Percentiles rank a stretch among this genome's conserved stretches.
Conservation (phyloP, 2,888 invertebrate species). For the Augiades crinisus region DNA sequence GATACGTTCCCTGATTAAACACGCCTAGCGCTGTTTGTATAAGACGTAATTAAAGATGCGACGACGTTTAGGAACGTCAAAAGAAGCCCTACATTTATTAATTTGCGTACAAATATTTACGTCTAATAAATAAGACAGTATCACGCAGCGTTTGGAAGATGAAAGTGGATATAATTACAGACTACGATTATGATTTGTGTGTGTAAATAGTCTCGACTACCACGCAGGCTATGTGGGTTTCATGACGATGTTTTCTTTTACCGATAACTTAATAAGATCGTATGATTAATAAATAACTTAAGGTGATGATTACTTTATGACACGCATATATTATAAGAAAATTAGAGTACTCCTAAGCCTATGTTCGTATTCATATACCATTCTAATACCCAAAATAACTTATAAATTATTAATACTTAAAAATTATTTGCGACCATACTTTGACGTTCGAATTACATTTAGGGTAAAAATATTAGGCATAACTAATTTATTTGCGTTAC, state of each 20-base stretch:
- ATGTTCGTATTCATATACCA: too few species aligned
- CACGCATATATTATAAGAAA: too few species aligned
- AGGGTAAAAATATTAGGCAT: constrained; percentile 74
- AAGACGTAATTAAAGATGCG: constrained; percentile 72
- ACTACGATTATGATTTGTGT: constrained; percentile 4
- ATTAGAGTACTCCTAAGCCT: too few species aligned
- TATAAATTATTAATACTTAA: too few species aligned
- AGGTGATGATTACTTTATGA: too few species aligned
- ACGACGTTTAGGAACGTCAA: constrained; percentile 57
- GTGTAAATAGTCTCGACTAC: not conserved
- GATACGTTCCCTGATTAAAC: constrained; percentile 70
- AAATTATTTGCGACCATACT: too few species aligned
- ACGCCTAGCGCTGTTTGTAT: constrained; percentile 61
- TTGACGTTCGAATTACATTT: constrained; percentile 66
- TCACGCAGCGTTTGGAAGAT: constrained; percentile 41
- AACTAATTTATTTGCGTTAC: constrained; percentile 73
- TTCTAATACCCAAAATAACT: too few species aligned
- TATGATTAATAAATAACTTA: too few species aligned
- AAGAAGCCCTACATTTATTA: constrained; percentile 76
- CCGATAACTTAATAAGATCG: too few species aligned
- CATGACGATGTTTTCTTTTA: too few species aligned
- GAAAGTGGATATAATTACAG: constrained; percentile 10
- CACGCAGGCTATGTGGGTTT: too few species aligned
- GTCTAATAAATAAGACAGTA: constrained; percentile 65
- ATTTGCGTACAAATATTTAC: constrained; percentile 74